phyloP scores from a whole-genome alignment of 2,113 vertebrate species.

The Microcebus griseorufus region DNA sequence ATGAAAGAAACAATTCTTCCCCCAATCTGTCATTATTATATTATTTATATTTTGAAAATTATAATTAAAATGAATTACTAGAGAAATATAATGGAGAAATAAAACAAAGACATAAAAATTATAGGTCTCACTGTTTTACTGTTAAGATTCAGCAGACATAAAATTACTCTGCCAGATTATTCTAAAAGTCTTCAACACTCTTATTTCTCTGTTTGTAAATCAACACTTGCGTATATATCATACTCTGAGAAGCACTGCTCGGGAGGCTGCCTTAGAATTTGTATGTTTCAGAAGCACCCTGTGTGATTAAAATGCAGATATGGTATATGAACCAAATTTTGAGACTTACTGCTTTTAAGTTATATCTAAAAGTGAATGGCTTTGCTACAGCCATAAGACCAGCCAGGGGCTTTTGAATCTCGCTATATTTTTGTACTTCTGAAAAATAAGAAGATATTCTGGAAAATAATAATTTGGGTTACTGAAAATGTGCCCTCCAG shows the following conservation, averaged over 20 bases:
- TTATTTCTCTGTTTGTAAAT: neutral
- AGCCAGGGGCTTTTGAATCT: neutral
- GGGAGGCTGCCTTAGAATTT: neutral
- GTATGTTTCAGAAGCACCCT: neutral
- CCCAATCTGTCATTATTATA: neutral
- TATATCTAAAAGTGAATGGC: neutral
- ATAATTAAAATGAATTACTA: neutral
- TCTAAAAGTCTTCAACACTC: neutral
- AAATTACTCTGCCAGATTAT: neutral
- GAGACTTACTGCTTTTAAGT: constrained; percentile 16
- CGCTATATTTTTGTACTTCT: neutral
- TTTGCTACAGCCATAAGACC: neutral
- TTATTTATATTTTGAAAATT: neutral
- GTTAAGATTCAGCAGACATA: neutral
- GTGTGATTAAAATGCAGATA: neutral
- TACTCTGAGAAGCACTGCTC: neutral
- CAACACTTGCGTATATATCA: neutral
- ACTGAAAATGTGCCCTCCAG: neutral
- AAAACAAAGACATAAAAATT: neutral
- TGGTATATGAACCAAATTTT: neutral
- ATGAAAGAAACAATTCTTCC: neutral
- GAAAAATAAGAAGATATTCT: constrained; percentile 39
- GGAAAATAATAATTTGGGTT: neutral
- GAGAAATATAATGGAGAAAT: neutral
- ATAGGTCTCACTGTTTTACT: neutral